Percentiles rank a stretch among this genome's conserved stretches.
phyloP scores from a whole-genome alignment of 1,140 invertebrate genomes.

The Chlorops oryzae region DNA sequence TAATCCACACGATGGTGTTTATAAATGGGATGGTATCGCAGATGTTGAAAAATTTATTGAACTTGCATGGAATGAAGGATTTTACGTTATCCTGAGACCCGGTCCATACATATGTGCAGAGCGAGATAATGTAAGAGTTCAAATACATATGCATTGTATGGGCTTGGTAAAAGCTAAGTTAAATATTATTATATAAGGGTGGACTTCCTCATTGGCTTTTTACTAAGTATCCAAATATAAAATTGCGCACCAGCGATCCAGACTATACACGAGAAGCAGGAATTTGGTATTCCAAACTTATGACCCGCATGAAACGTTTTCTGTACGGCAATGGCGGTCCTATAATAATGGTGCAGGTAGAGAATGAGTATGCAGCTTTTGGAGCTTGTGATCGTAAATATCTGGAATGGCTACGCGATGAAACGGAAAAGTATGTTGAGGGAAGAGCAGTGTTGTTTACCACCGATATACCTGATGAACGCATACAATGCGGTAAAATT shows the following conservation, averaged over 20 bases:
- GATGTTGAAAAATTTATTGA: constrained; percentile 54
- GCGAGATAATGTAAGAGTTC: constrained; percentile 47
- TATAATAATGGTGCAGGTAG: constrained; percentile 71
- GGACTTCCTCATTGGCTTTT: constrained; percentile 79
- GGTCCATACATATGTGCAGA: constrained; percentile 81
- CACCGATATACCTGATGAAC: constrained; percentile 55
- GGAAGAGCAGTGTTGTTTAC: constrained; percentile 63
- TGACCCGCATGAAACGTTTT: constrained; percentile 53
- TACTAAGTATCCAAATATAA: constrained; percentile 59
- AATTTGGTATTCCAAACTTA: constrained; percentile 54
- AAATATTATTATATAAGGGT: too few relatives aligned
- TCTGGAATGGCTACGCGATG: constrained; percentile 53
- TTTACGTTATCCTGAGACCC: constrained; percentile 68
- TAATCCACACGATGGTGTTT: constrained; percentile 63
- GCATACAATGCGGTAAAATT: constrained; percentile 58
- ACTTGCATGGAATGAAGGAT: constrained; percentile 61
- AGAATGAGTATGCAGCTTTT: constrained; percentile 78
- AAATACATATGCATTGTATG: neutral
- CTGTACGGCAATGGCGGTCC: constrained; percentile 68
- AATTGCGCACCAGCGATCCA: constrained; percentile 56
- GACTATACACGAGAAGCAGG: constrained; percentile 55
- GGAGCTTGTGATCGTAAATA: constrained; percentile 62
- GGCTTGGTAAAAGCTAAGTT: too few relatives aligned
- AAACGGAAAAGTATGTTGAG: constrained; percentile 53
- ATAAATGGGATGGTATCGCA: constrained; percentile 69